Conservation (phyloP, 2,797 vertebrate species). For the Sciaenops ocellatus region DNA sequence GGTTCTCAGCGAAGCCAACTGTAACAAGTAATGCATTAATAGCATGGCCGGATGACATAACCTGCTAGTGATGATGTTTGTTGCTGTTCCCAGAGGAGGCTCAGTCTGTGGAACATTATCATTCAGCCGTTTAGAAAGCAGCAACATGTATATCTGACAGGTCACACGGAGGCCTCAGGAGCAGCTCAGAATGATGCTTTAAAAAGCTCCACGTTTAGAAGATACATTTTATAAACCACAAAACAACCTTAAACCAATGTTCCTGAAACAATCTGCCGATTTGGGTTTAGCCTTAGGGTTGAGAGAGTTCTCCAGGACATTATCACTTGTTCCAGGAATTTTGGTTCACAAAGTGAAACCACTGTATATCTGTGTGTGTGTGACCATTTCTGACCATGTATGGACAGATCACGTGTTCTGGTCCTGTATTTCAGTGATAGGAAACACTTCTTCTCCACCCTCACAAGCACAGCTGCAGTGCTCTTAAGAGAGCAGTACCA, state of each 20-base stretch:
- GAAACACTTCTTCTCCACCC: background rate
- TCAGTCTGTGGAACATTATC: slow-evolving; percentile 15
- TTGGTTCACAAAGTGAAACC: background rate
- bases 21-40: background rate
- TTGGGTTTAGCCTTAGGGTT: background rate
- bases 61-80: slow-evolving; percentile 11
- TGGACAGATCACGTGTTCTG: slow-evolving; percentile 30
- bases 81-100: background rate
- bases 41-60: background rate
- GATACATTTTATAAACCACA: background rate
- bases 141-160: background rate
- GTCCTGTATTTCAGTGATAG: slow-evolving; percentile 6
- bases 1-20: background rate
- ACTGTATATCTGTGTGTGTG: background rate
- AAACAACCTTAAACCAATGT: background rate
- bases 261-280: background rate
- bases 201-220: too few species aligned
- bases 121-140: background rate
- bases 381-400: slow-evolving; percentile 56
- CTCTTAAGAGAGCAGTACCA: background rate
- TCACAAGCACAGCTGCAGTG: background rate
- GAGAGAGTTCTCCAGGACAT: background rate
- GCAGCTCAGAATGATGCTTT: background rate
- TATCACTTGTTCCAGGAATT: background rate
- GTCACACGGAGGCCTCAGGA: slow-evolving; percentile 1